Percentiles rank a stretch among this genome's conserved stretches.
Evolutionary conservation across 1,140 invertebrate species (phyloP).

Genomic region (Arctopsyche grandis): DNA sequence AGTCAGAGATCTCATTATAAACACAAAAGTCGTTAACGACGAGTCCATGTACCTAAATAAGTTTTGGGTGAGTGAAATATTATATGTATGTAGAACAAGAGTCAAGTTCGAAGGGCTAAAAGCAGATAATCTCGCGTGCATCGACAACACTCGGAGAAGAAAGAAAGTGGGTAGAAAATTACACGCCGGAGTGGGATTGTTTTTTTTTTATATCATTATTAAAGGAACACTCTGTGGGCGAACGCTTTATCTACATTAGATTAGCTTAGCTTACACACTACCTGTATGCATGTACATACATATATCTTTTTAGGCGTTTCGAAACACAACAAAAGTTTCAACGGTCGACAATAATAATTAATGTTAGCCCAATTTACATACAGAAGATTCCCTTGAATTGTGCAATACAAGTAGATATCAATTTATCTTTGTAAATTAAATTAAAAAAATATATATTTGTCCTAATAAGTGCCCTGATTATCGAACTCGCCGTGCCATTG

Average conservation of each 20-base stretch:
- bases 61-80: not conserved
- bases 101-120: not conserved
- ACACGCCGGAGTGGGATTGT: not conserved
- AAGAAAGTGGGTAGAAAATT: not conserved
- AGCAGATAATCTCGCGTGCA: not conserved
- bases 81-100: too few relatives aligned
- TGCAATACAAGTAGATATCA: too few relatives aligned
- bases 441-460: too few relatives aligned
- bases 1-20: too few relatives aligned
- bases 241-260: slow-evolving; percentile 9
- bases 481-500: too few relatives aligned
- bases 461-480: too few relatives aligned
- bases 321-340: slow-evolving; percentile 12
- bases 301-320: slow-evolving; percentile 14
- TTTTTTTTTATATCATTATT: not conserved
- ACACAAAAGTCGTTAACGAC: too few relatives aligned
- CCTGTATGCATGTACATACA: not conserved
- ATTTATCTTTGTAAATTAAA: too few relatives aligned
- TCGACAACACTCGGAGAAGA: not conserved
- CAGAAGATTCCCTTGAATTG: too few relatives aligned
- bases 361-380: too few relatives aligned
- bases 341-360: not conserved
- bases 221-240: slow-evolving; percentile 24
- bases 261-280: slow-evolving; percentile 23
- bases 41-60: not conserved